These are phyloP conservation scores for Acromyrmex charruanus DNA, from an alignment of 1,140 invertebrate species.

Conservation along the genomic window DNA sequence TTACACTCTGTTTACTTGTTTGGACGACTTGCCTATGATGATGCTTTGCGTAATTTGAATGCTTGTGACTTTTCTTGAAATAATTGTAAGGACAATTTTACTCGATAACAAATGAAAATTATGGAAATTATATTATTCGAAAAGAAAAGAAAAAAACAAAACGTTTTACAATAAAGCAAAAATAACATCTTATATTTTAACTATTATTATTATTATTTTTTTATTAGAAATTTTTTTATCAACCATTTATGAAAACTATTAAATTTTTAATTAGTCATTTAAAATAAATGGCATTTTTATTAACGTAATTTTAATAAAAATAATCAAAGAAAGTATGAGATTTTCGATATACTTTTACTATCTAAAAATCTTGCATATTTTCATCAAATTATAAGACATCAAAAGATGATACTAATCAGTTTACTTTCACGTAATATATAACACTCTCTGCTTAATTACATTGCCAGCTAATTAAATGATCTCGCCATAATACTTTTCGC, in stretches of 20 bases:
- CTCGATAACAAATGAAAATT: not conserved
- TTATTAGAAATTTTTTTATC: not conserved
- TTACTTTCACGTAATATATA: not conserved
- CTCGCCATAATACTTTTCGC: slow-evolving; percentile 28
- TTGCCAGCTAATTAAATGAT: slow-evolving; percentile 54
- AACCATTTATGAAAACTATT: not conserved
- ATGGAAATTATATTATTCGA: not conserved
- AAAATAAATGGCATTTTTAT: not conserved
- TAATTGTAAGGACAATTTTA: not conserved
- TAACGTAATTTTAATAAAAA: not conserved
- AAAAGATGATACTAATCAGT: not conserved
- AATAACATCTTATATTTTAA: not conserved
- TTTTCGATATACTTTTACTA: not conserved
- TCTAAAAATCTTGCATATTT: not conserved
- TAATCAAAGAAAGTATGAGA: not conserved
- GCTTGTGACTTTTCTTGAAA: slow-evolving; percentile 3
- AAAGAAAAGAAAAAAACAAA: not conserved
- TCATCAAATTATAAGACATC: not conserved
- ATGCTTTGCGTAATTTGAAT: slow-evolving; percentile 21
- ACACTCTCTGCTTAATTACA: slow-evolving; percentile 45
- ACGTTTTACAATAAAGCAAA: too few relatives aligned
- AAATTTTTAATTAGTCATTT: not conserved
- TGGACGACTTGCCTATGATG: not conserved
- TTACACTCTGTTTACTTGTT: slow-evolving; percentile 29
- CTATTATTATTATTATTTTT: not conserved